A percentile compares a stretch with the other conserved stretches of the same genome.
Conservation (phyloP, 2,113 vertebrate genomes). For the Natator depressus region DNA sequence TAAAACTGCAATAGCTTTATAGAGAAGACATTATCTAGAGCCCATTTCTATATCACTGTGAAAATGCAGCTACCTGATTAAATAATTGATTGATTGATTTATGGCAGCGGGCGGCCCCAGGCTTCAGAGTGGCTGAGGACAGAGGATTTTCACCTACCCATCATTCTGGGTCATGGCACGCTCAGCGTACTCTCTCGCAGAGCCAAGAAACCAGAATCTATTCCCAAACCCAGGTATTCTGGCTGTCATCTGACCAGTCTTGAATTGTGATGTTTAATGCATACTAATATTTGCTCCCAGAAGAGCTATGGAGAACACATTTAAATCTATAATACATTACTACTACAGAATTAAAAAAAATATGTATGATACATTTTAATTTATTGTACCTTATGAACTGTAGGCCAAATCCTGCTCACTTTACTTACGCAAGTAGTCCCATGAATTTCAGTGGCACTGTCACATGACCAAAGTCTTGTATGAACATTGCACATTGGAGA, state of each 20-base stretch:
- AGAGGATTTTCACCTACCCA: constrained; percentile 80
- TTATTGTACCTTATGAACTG: background rate
- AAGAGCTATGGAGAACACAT: background rate
- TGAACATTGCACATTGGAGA: background rate
- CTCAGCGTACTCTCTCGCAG: constrained; percentile 77
- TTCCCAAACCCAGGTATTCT: constrained; percentile 81
- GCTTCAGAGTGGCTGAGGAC: constrained; percentile 80
- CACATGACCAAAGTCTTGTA: background rate
- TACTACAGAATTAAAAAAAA: background rate
- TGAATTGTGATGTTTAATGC: constrained; percentile 71
- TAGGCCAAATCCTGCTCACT: background rate
- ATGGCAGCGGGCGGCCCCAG: constrained; percentile 79
- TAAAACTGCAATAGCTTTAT: background rate
- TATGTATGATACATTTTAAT: background rate
- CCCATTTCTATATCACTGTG: constrained; percentile 65
- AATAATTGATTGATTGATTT: constrained; percentile 79
- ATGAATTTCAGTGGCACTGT: fast-evolving
- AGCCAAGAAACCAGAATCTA: constrained; percentile 78
- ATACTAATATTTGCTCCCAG: constrained; percentile 41
- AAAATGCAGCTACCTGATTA: constrained; percentile 68
- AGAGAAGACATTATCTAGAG: constrained; percentile 50
- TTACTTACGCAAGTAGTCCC: background rate
- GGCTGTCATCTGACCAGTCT: constrained; percentile 72
- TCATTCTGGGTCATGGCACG: constrained; percentile 77
- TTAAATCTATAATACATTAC: background rate